Base-by-base conservation (phyloP, 1,140 invertebrate genomes). In the Neodiprion virginianus region DNA sequence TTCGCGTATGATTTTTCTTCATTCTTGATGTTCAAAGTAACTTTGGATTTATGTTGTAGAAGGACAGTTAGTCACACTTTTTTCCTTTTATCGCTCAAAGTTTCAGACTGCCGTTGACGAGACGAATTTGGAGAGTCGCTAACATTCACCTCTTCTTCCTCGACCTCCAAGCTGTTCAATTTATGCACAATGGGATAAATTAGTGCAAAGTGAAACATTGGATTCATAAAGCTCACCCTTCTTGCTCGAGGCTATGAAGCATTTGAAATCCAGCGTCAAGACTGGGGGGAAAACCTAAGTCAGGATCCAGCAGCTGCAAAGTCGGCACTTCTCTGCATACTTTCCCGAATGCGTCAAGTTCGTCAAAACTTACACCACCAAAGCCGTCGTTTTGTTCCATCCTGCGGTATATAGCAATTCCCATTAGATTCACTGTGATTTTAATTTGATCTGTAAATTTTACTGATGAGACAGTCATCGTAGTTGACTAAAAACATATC, bases 241-340 rank as follows among this genome's bases (percentile, higher is more conserved):
- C 88, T 74, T 89, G 89, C 77, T 90, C 89, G 69, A 90, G 81
- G 67, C 84, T 89, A 48, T 89, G 87, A 21, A 90, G 79, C 88
- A 90, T 90, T 79, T 90, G 89, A 78, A 89, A 90, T 17, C 89
- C 89, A 68, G 89, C 87, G 79, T 90, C 87, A 40, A 90, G 83
- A 73, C 88, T 89, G 7, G 87, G 86, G 9, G 89, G 87, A 72
- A 89, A 88, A 11, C 88, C 86, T 75, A 87, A 85, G 71, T 88
- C 86, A 7, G 87, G 87, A 84, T 89, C 88, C 11, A 89, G 85
- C 67, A 89, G 78, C 74, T 89, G 87, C 40, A 89, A 79, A 7
- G 88, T 89, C 65, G 87, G 88, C 2, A 88, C 86, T 73, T 88
- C 86, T 48, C 83, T 81, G 28, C 84, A 88, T 0, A 86, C 83